These are phyloP conservation scores for Lepidocyrtoides sp. DNA, from an alignment of 2,888 invertebrate species.

Conservation along the genomic window DNA sequence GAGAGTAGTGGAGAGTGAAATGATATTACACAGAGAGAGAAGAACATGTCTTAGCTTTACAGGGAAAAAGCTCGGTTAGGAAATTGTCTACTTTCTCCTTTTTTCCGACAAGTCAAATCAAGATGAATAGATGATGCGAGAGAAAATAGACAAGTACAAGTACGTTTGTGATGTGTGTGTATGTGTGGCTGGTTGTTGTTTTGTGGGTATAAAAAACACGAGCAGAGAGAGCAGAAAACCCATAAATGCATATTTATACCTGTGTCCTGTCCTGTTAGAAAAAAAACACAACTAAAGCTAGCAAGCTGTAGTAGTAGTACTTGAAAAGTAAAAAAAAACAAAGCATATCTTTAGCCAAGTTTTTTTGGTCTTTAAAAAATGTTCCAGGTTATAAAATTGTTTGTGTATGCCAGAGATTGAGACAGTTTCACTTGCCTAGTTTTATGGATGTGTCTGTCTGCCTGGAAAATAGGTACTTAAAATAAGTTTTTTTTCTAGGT, in stretches of 20 bases:
- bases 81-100: conserved; percentile 46
- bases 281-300: too few species aligned
- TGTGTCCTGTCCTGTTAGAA: too few species aligned
- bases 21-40: background rate
- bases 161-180: too few species aligned
- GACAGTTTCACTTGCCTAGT: background rate
- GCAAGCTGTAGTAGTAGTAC: too few species aligned
- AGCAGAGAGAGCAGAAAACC: background rate
- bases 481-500: too few species aligned
- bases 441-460: too few species aligned
- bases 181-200: too few species aligned
- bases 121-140: conserved; percentile 64
- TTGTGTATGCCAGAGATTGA: background rate
- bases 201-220: background rate
- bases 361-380: background rate
- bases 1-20: too few species aligned
- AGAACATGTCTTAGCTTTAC: background rate
- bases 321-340: too few species aligned
- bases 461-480: too few species aligned
- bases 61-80: background rate
- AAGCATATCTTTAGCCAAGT: too few species aligned
- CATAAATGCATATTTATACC: background rate
- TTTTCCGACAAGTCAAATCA: conserved; percentile 70
- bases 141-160: conserved; percentile 8
- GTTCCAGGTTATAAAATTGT: background rate